Percentiles rank a stretch among this genome's conserved stretches.
Evolutionary conservation across 2,797 vertebrate species (phyloP).

Genomic region (Hydrocynus forskahlii): DNA sequence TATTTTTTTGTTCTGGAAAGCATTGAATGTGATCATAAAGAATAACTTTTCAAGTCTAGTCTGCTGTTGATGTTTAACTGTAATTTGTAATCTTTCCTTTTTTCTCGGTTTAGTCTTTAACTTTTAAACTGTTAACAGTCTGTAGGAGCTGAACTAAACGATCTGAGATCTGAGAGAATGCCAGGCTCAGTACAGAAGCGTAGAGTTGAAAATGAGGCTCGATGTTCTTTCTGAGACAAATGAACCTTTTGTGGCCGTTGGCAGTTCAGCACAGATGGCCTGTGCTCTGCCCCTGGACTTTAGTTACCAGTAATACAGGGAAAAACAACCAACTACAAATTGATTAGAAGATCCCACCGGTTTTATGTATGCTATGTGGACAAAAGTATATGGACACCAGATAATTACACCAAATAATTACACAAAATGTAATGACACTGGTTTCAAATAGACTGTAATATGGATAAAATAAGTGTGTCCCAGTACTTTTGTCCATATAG

Average conservation of each 20-base stretch:
- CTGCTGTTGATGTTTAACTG: slow-evolving; percentile 50
- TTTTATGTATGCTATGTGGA: too few species aligned
- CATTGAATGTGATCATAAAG: slow-evolving; percentile 76
- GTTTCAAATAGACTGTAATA: too few species aligned
- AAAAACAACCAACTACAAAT: neutral
- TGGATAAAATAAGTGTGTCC: too few species aligned
- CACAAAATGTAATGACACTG: too few species aligned
- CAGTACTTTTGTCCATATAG: too few species aligned
- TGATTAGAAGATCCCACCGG: too few species aligned
- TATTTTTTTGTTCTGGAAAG: slow-evolving; percentile 75
- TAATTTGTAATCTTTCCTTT: slow-evolving; percentile 11
- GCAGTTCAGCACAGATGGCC: neutral
- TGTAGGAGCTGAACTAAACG: neutral
- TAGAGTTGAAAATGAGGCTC: neutral
- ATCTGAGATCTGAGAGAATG: slow-evolving; percentile 1
- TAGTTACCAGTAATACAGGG: neutral
- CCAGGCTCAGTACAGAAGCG: neutral
- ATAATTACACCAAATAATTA: too few species aligned
- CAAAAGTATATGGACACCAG: too few species aligned
- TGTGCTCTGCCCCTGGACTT: neutral
- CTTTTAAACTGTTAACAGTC: neutral
- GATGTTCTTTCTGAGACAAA: neutral
- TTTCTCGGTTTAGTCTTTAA: slow-evolving; percentile 39
- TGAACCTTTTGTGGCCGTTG: neutral
- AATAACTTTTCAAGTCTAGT: slow-evolving; percentile 71